Evolutionary conservation across 1,140 invertebrate species (phyloP).

Genomic region (Yoshiicerus persimilis): DNA sequence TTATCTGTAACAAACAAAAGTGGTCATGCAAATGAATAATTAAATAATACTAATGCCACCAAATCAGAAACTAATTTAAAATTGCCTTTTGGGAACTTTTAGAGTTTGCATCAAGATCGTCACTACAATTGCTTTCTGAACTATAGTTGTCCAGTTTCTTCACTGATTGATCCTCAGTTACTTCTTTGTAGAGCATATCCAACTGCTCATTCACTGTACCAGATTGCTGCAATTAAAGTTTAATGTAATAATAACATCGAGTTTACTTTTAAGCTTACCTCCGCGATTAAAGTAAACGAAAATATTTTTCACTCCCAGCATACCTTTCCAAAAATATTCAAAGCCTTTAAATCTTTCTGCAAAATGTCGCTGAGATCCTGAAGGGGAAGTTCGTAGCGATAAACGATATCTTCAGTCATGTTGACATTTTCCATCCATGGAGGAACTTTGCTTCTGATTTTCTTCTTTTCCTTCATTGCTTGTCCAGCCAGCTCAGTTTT

Average conservation of each 20-base stretch:
- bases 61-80: too few relatives aligned
- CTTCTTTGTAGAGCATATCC: slow-evolving; percentile 68
- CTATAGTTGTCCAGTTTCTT: slow-evolving; percentile 62
- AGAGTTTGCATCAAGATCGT: neutral
- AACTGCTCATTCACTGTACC: slow-evolving; percentile 71
- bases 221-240: slow-evolving; percentile 57
- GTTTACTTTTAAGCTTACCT: too few relatives aligned
- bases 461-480: neutral
- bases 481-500: neutral
- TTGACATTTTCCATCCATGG: slow-evolving; percentile 58
- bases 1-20: too few relatives aligned
- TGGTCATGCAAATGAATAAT: too few relatives aligned
- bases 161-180: slow-evolving; percentile 62
- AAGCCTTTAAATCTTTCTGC: slow-evolving; percentile 61
- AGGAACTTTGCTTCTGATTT: neutral
- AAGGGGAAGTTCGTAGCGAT: slow-evolving; percentile 66
- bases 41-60: too few relatives aligned
- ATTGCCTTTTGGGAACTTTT: too few relatives aligned
- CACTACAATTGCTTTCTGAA: slow-evolving; percentile 57
- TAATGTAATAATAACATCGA: neutral
- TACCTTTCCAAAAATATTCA: slow-evolving; percentile 54
- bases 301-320: neutral
- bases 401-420: slow-evolving; percentile 67
- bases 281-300: too few relatives aligned
- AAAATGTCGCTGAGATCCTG: slow-evolving; percentile 67